Conservation (phyloP, 2,113 vertebrate genomes). For the Apteryx mantelli region DNA sequence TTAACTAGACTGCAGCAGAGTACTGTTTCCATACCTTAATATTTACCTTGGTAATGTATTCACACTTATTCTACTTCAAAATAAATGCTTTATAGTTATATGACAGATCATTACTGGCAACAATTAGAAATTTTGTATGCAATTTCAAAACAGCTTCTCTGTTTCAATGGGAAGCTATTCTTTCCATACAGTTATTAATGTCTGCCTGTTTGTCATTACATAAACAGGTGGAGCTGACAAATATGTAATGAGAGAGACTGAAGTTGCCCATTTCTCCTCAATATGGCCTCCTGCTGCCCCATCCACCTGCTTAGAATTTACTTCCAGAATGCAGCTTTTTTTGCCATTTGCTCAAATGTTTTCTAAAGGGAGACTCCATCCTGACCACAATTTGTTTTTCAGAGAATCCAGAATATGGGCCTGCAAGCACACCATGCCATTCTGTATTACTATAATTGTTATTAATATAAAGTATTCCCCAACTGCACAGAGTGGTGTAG, state of each 20-base stretch:
- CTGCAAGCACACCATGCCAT: not conserved
- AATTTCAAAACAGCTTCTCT: not conserved
- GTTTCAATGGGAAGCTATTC: not conserved
- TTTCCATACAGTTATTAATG: not conserved
- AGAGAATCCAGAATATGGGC: not conserved
- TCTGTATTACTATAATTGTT: not conserved
- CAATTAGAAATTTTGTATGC: not conserved
- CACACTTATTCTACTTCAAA: not conserved
- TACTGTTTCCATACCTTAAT: not conserved
- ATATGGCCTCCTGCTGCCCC: not conserved
- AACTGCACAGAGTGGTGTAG: not conserved
- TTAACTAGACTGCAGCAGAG: not conserved
- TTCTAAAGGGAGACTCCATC: not conserved
- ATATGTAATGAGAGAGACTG: not conserved
- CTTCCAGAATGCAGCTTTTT: slow-evolving; percentile 33
- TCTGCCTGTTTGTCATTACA: not conserved
- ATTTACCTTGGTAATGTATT: not conserved
- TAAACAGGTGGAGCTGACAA: not conserved
- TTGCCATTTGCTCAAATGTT: not conserved
- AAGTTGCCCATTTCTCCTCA: slow-evolving; percentile 50
- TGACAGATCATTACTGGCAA: not conserved
- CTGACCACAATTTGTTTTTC: not conserved
- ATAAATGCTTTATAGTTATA: not conserved
- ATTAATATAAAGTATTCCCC: not conserved
- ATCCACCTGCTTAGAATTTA: slow-evolving; percentile 38